Percentiles rank a stretch among this genome's conserved stretches.
These are phyloP conservation scores for Lithophane socia DNA, from an alignment of 2,888 invertebrate genomes.

Conservation along the genomic window DNA sequence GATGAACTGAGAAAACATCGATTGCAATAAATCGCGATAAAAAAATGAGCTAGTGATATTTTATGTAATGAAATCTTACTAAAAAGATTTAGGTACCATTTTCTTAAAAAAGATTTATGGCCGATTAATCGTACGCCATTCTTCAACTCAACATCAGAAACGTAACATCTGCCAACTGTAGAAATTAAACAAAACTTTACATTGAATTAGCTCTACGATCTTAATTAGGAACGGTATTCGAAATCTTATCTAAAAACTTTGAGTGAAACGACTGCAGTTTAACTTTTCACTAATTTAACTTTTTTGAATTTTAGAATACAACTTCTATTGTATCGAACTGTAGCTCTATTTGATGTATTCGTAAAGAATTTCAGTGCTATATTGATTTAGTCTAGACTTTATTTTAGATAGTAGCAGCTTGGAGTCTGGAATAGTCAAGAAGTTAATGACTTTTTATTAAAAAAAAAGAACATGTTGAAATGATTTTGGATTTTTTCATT, in stretches of 20 bases:
- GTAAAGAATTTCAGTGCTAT: not conserved
- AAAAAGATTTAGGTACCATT: no score
- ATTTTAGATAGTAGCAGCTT: not conserved
- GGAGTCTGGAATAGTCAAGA: not conserved
- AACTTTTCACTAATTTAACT: constrained; percentile 32
- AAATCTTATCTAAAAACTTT: constrained; percentile 51
- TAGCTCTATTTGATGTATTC: not conserved
- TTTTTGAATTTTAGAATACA: constrained; percentile 29
- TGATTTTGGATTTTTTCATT: no score
- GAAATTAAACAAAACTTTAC: constrained; percentile 49
- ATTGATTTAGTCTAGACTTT: not conserved
- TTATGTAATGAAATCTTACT: no score
- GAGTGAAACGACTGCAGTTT: constrained; percentile 19
- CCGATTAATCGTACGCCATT: not conserved
- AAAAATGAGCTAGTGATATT: no score
- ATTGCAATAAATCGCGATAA: no score
- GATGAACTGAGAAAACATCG: no score
- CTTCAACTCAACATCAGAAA: constrained; percentile 2
- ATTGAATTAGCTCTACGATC: constrained; percentile 43
- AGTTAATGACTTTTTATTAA: no score
- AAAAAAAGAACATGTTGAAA: no score
- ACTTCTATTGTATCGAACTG: constrained; percentile 9
- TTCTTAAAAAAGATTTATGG: not conserved
- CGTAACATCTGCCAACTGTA: constrained; percentile 46
- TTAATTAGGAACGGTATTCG: constrained; percentile 46